phyloP scores from a whole-genome alignment of 2,888 invertebrate genomes.

The Lithosia quadra region DNA sequence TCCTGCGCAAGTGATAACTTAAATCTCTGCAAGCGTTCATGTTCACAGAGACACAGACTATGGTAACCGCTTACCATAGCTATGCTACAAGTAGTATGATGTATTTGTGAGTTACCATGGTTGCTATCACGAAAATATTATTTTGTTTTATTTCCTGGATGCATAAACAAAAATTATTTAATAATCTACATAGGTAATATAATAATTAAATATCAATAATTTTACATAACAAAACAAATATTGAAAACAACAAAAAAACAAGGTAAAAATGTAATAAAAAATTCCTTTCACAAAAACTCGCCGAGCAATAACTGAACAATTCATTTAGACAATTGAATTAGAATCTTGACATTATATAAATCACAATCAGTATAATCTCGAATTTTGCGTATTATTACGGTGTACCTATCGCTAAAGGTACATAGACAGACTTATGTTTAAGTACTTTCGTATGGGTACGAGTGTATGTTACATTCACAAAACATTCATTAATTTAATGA shows the following conservation, averaged over 20 bases:
- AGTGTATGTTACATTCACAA: not conserved
- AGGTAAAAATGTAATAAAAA: not conserved
- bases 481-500: not conserved
- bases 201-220: not conserved
- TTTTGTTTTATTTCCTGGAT: not conserved
- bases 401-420: not conserved
- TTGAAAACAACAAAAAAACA: not conserved
- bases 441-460: not conserved
- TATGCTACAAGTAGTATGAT: no score
- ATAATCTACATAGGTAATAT: no score
- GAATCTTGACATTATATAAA: conserved; percentile 1
- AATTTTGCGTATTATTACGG: not conserved
- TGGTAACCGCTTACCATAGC: no score
- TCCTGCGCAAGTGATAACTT: no score
- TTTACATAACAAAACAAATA: not conserved
- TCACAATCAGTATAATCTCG: not conserved
- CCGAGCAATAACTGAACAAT: not conserved
- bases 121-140: no score
- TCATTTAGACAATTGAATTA: not conserved
- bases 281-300: not conserved
- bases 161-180: no score
- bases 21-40: no score
- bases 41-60: no score
- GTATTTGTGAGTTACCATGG: no score
- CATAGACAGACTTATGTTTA: conserved; percentile 1